Conservation (phyloP, 2,888 invertebrate genomes). For the Hirtodrosophila confusa region DNA sequence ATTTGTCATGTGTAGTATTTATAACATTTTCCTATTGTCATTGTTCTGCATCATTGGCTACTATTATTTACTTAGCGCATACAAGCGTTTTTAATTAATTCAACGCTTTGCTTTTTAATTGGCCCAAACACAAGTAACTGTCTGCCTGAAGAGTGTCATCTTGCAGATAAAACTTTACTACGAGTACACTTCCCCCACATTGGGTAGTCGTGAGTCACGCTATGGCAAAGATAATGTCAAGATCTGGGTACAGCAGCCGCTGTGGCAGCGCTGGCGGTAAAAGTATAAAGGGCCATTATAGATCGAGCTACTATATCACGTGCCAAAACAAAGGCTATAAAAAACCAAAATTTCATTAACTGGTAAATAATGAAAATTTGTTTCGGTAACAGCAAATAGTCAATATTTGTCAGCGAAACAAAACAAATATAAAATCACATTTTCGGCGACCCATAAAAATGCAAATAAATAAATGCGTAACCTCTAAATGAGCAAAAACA, state of each 20-base stretch:
- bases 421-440: constrained; percentile 66
- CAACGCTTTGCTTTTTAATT: constrained; percentile 45
- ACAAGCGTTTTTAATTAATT: constrained; percentile 61
- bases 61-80: constrained; percentile 44
- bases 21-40: constrained; percentile 50
- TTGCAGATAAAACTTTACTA: constrained; percentile 57
- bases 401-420: constrained; percentile 56
- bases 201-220: constrained; percentile 47
- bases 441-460: constrained; percentile 70
- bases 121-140: constrained; percentile 74
- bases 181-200: not conserved
- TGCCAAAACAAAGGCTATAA: constrained; percentile 27
- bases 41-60: not conserved
- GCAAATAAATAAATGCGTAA: constrained; percentile 69
- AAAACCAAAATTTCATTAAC: constrained; percentile 47
- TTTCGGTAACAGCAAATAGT: constrained; percentile 31
- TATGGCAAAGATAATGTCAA: constrained; percentile 62
- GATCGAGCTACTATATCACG: constrained; percentile 53
- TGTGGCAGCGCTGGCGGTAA: constrained; percentile 28
- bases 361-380: constrained; percentile 31
- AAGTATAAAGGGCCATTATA: constrained; percentile 34
- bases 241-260: constrained; percentile 25
- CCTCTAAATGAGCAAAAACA: constrained; percentile 58
- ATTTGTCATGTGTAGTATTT: constrained; percentile 62
- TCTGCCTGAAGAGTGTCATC: constrained; percentile 44